A percentile compares a stretch with the other conserved stretches of the same genome.
Conservation (phyloP, 2,888 invertebrate genomes). For the Limnephilus rhombicus region DNA sequence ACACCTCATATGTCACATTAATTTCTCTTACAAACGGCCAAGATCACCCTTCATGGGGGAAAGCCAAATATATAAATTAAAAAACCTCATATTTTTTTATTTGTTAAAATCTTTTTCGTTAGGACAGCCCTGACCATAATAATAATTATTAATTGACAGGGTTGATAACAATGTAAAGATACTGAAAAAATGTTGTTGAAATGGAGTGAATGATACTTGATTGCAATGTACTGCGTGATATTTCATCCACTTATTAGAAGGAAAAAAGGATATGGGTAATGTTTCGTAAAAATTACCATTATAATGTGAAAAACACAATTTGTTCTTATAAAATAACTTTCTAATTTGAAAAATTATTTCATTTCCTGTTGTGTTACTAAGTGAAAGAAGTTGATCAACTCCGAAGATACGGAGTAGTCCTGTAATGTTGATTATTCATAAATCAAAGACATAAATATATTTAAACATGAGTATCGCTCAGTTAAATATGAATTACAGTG, state of each 20-base stretch:
- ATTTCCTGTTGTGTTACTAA: too few relatives aligned
- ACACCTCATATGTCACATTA: too few relatives aligned
- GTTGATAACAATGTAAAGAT: slow-evolving; percentile 8
- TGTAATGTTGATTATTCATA: too few relatives aligned
- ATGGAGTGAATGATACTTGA: neutral
- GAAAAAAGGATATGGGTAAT: neutral
- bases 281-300: neutral
- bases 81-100: neutral
- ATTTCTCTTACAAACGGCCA: too few relatives aligned
- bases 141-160: neutral
- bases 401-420: too few relatives aligned
- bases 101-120: neutral
- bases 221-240: neutral
- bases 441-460: neutral
- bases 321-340: neutral
- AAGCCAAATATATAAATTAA: too few relatives aligned
- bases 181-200: neutral
- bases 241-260: neutral
- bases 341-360: neutral
- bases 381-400: neutral
- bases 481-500: neutral
- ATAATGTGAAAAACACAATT: neutral
- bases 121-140: neutral
- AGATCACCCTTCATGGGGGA: too few relatives aligned
- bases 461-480: neutral